Base-by-base conservation (phyloP, 2,888 invertebrate genomes). In the Agrotis clavis region DNA sequence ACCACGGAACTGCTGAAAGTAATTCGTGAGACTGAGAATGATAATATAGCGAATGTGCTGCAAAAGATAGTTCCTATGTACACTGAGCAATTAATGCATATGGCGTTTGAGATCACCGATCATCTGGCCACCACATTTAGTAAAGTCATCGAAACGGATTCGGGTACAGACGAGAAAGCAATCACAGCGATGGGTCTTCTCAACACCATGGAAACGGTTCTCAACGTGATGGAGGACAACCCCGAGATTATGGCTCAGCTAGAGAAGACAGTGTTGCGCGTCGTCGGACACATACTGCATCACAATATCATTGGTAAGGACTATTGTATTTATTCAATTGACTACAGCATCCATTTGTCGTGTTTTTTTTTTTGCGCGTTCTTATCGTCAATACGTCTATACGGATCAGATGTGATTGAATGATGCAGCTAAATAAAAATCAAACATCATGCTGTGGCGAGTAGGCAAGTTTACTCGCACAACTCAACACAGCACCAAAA, bases 181-280 rank as follows among this genome's bases (percentile, higher is more conserved):
- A 99, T 99, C 69, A 98, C 99, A 1, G 99, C 99, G 0, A 99
- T 99, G 98, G 99, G 99, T 25, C 96, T 99, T 47, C 96, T 99
- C 16, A 99, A 98, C 91, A 99, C 99, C 3, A 98, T 99, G 93
- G 99, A 99, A 94, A 99, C 99, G 0, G 97, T 99, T 50, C 96
- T 99, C 18, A 98, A 98, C 81, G 99, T 99, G 4, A 99, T 99
- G 98, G 99, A 99, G 90, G 98, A 98, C 75, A 96, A 94, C 74
- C 94, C 96, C 0, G 98, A 98, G 92, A 98, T 99, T 53, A 98
- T 99, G 97, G 97, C 97, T 48, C 98, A 98, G 89, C 96, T 99
- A 67, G 99, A 99, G 94, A 99, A 99, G 63, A 98, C 98, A 71
- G 98, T 99, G 19, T 97, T 99, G 48, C 98, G 98, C 93, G 99